Base-by-base conservation (phyloP, 92 coral and sea anemone genomes). In the Palythoa caribaeorum region DNA sequence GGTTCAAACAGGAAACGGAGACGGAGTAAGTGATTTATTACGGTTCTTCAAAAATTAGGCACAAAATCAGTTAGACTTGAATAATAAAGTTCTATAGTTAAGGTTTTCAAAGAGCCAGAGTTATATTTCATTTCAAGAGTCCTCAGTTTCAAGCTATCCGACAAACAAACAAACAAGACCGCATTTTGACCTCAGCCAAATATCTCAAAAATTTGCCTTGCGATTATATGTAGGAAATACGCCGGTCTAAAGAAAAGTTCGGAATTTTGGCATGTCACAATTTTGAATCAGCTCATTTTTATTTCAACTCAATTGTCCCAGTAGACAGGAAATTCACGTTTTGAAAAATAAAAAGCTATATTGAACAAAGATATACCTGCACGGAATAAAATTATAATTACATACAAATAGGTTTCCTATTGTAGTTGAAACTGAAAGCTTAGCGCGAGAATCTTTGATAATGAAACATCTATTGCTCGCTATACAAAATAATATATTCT, bases 91-190 rank as follows among this genome's bases (percentile, higher is more conserved):
- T 35, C 13, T 11, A 19, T 19, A 17, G 6, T 19, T 3, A 28
- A n/a, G 5, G 16, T 35, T 70, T 12, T 70, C 44, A 12, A 70
- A 36, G 14, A 70, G 5, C 47, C 75, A 28, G 28, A 28, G 3
- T 47, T 11, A 35, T 20, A 21, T 36, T 38, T 70, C 75, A 35
- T 12, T 70, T 70, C 48, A 70, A 63, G 70, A 63, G 70, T 17
- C 70, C 8, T 63, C 9, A 54, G 10, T 59, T 63, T n/a, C 6
- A 70, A 47, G 14, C 38, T 9, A 14, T 38, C 38, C 44, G 75
- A 36, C 83, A 55, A 77, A 77, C 69, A 77, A 52, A 77, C 69
- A 77, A 77, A 77, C 83, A 77, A 77, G 10, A 77, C 68, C 47
- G 11, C 10, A 77, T 3, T 53, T 3, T 54, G 83, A 54, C 83